phyloP scores from a whole-genome alignment of 2,888 invertebrate species.

The Philopedon plagiatum region DNA sequence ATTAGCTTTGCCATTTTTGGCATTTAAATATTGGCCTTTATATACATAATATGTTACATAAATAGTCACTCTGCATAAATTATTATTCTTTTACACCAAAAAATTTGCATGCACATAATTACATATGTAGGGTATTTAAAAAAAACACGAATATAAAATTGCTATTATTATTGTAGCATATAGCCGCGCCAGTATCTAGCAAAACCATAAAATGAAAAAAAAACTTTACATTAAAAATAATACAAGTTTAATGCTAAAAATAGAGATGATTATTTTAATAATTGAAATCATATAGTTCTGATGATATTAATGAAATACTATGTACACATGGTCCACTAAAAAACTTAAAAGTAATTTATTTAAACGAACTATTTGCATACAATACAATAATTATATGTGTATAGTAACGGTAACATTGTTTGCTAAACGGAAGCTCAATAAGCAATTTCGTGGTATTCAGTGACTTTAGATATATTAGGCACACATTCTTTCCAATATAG shows the following conservation, averaged over 20 bases:
- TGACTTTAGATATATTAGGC: no score
- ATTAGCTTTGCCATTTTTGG: no score
- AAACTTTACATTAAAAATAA: not conserved
- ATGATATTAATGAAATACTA: conserved; percentile 4
- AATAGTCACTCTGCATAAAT: no score
- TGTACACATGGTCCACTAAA: not conserved
- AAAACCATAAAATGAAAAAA: not conserved
- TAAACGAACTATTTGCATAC: conserved; percentile 41
- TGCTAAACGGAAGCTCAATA: conserved; percentile 40
- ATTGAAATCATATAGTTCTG: conserved; percentile 1
- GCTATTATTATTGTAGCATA: no score
- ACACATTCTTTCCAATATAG: not conserved
- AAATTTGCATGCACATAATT: no score
- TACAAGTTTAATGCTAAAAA: not conserved
- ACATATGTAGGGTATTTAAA: no score
- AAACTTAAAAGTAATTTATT: conserved; percentile 37
- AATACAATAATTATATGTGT: conserved; percentile 42
- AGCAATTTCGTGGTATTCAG: conserved; percentile 35
- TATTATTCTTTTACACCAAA: no score
- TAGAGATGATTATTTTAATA: not conserved
- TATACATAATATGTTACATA: no score
- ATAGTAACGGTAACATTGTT: conserved; percentile 39
- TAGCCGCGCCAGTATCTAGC: not conserved
- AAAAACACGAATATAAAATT: no score
- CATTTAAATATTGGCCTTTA: no score